Evolutionary conservation across 2,113 vertebrate species (phyloP).

Genomic region (Oreochromis aureus): DNA sequence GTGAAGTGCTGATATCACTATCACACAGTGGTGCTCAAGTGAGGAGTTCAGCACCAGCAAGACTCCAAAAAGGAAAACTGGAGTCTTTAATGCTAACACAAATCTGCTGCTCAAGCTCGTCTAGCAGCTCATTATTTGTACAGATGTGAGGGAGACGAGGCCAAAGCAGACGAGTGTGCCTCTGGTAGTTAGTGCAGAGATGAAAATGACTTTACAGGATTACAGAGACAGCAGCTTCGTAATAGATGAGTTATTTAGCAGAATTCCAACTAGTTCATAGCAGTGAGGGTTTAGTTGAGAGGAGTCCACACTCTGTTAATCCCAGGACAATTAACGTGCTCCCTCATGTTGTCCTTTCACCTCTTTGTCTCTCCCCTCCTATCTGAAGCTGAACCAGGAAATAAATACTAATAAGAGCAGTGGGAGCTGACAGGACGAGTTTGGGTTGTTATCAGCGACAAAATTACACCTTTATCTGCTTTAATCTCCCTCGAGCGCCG

Average conservation of each 20-base stretch:
- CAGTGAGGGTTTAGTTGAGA: neutral
- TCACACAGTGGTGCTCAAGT: neutral
- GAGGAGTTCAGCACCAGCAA: neutral
- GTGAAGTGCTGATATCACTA: neutral
- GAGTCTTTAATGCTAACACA: neutral
- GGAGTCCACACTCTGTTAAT: neutral
- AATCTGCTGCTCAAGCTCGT: conserved; percentile 1
- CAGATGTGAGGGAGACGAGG: neutral
- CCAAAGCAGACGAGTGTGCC: neutral
- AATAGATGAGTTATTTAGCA: conserved; percentile 1
- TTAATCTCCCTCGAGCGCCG: conserved; percentile 2
- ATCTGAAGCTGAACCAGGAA: neutral
- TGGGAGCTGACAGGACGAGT: neutral
- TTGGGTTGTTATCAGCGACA: conserved; percentile 14
- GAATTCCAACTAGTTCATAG: neutral
- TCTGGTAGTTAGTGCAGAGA: neutral
- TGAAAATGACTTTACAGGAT: conserved; percentile 6
- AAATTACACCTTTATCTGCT: conserved; percentile 14
- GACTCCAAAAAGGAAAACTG: neutral
- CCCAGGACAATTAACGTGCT: neutral
- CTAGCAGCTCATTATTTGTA: neutral
- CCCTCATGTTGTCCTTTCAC: neutral
- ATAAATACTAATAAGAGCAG: conserved; percentile 18
- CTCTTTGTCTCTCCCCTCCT: neutral
- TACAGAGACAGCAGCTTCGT: neutral